A percentile compares a stretch with the other conserved stretches of the same genome.
Conservation (phyloP, 2,113 vertebrate species). For the Dipodomys merriami region DNA sequence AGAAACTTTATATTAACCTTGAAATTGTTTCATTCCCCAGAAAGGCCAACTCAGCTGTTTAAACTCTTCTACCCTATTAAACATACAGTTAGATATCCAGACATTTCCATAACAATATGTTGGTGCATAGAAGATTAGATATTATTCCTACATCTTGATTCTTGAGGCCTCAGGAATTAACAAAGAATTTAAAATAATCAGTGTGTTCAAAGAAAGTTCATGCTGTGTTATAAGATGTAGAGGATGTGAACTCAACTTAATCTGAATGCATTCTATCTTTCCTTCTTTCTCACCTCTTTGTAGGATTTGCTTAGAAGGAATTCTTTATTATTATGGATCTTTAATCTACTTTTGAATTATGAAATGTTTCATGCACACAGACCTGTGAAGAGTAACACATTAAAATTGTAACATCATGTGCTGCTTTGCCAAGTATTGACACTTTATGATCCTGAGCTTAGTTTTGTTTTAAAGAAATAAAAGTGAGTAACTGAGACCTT, state of each 20-base stretch:
- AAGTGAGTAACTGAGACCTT: neutral
- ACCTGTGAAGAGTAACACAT: neutral
- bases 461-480: neutral
- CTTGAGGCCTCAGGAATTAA: neutral
- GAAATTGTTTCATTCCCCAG: neutral
- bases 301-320: neutral
- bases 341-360: neutral
- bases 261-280: neutral
- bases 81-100: neutral
- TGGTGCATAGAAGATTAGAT: neutral
- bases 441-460: neutral
- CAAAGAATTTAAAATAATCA: neutral
- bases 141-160: neutral
- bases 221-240: neutral
- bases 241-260: neutral
- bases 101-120: neutral
- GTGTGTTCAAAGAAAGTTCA: neutral
- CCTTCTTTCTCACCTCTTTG: neutral
- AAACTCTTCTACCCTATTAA: neutral
- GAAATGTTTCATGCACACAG: slow-evolving; percentile 32
- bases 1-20: neutral
- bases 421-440: neutral
- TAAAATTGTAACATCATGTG: neutral
- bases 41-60: slow-evolving; percentile 18
- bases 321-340: neutral